Evolutionary conservation across 1,140 invertebrate genomes (phyloP), one percentile per base, ranked within the genome.

Genomic region (Asobara japonica): DNA sequence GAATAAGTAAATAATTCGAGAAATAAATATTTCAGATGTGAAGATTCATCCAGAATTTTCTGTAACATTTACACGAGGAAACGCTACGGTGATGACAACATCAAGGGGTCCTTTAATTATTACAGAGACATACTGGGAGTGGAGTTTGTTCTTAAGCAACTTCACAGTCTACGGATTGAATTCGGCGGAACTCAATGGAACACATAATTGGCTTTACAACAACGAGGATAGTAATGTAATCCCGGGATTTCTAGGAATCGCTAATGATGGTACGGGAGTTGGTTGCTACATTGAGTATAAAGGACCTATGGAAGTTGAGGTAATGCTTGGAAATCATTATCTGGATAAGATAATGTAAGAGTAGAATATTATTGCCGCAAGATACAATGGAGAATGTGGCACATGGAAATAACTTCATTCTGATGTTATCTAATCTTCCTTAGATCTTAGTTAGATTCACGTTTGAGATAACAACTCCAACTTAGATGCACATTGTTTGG

Each of bases 81-180:
- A 73, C 51, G 36, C 31, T 3, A 60, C 65, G 3, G 20, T 89
- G 4, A 73, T 88, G 2, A 83, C 82, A 6, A 86, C 87, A 7
- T 72, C 81, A 0, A 77, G 77, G 62, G 85, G 85, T 8, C 84
- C 87, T 3, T 41, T 86, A 0, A 87, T 89, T 20, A 77, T 79
- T 7, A 85, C 83, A n/a, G 77, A 87, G 30, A 75, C 78, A 16
- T 87, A 85, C 67, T 87, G 83, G 83, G 86, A 88, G 77, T 86
- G 83, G 82, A 82, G 80, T 5, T 74, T 89, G 7, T 76, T 84
- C 36, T 31, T 88, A 8, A 76, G 73, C 4, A 31, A 31, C 1
- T 75, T 74, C 11, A 71, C 66, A 20, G 4, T 81, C 3, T 80
- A 77, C 51, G 79, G 78, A 13, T 75, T 82, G 11, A 75, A 78